A percentile compares a stretch with the other conserved stretches of the same genome.
Evolutionary conservation across 2,888 invertebrate species (phyloP).

Genomic region (Leistus spinibarbis): DNA sequence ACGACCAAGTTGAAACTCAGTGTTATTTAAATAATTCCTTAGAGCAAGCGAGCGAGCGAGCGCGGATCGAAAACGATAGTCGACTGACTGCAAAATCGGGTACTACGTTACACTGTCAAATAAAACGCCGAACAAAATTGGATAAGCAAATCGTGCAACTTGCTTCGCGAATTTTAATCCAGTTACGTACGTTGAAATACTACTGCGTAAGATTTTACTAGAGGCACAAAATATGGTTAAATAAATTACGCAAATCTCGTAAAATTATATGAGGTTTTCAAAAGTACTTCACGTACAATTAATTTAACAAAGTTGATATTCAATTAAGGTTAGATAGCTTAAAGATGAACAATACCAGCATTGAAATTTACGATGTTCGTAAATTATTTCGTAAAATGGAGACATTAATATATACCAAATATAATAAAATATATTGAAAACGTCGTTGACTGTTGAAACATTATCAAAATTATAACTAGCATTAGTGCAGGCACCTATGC

Average conservation of each 20-base stretch:
- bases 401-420: not conserved
- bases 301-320: not conserved
- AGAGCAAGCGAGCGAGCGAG: not conserved
- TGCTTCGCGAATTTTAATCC: conserved; percentile 32
- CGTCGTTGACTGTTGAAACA: no score
- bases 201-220: not conserved
- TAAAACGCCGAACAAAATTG: conserved; percentile 29
- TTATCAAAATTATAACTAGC: no score
- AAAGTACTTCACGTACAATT: not conserved
- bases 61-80: not conserved
- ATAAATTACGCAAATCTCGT: not conserved
- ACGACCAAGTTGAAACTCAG: not conserved
- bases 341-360: not conserved
- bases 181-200: conserved; percentile 8
- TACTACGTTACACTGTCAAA: conserved; percentile 41
- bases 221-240: not conserved
- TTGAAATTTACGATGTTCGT: no score
- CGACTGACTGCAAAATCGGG: not conserved
- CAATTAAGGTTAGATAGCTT: not conserved
- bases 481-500: no score
- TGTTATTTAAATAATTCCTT: not conserved
- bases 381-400: no score
- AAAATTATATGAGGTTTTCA: not conserved
- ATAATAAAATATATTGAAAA: no score
- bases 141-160: conserved; percentile 27